Base-by-base conservation (phyloP, 2,888 invertebrate genomes). In the Leucoptera coffeella region DNA sequence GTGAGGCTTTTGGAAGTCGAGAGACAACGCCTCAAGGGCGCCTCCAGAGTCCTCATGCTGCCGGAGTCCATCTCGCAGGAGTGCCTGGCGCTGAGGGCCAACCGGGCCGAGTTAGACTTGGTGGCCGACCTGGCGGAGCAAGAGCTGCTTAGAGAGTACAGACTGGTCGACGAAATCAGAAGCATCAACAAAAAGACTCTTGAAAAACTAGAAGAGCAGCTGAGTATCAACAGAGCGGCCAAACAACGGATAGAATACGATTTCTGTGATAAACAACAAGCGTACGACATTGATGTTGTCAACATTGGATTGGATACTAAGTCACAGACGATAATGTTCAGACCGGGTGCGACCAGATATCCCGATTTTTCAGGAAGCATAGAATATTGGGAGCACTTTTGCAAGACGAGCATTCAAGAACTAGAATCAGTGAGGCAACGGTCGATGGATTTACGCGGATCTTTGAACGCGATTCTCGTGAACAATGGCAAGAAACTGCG, bases 211-310 rank as follows among this genome's bases (percentile, higher is more conserved):
- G 80, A 85, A 35, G 65, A 73, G 19, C 86, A 88, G 52, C 61
- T 85, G 44, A 45, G 75, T 14, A 77, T 85, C 38, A 82, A 89
- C 43, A 84, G 85, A 42, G 80, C 85, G 10, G 82, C 85, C 1
- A 91, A 93, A 47, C 78, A 83, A 36, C 77, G 82, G 22, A 69
- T 93, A 30, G 93, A 94, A 57, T 83, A 80, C 43, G 92, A 93
- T 49, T 93, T 91, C 90, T 90, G 90, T 41, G 90, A 93, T 45
- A 94, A 94, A 60, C 75, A 77, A 30, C 80, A 86, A 45, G 78
- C 90, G 0, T 82, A 85, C 41, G 78, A 82, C 36, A 80, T 87
- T 3, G 92, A 92, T 40, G 56, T 82, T 0, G 55, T 58, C 1
- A 85, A 84, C 47, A 65, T 82, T 22, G 73, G 78, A 7, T 62